Evolutionary conservation across 2,888 invertebrate genomes (phyloP), one percentile per base, ranked within the genome.

Genomic region (Leistus spinibarbis): DNA sequence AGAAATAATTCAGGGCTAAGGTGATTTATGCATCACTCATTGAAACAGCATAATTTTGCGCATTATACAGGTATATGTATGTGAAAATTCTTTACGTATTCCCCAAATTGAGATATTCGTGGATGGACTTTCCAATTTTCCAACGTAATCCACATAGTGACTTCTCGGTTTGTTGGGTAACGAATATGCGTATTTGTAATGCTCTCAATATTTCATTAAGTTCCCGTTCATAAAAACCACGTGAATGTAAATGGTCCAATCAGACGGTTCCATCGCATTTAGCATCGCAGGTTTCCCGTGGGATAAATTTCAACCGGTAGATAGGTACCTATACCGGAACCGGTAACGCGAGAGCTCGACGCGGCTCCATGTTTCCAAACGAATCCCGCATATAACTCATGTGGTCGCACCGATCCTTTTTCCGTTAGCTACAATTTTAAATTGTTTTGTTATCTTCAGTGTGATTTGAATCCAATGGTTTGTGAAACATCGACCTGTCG

Each of bases 401-500:
- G 16, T 20, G 60, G 22, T 60, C n/a, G 62, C 40, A 67, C 67
- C 40, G 53, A 67, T 54, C 54, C 54, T 67, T 67, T 53, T 67
- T 16, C 69, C 63, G 60, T 53, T 69, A 62, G 40, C 69, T n/a
- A n/a, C n/a, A n/a, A 17, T 70, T 70, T 70, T 70, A 70, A 70
- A 70, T 70, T 70, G 69, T 70, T 70, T 70, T 70, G 69, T 70
- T 70, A 70, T 70, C 69, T 70, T 70, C 67, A 22, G 69, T 63
- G 69, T 62, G 40, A 40, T 63, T 70, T 70, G 69, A 17, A 62
- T 70, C 69, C 69, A 70, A 70, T 70, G 69, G 69, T 22, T 40
- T 62, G 69, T 70, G 63, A 62, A 70, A 53, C 69, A 69, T 60
- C 57, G 69, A 66, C 40, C 53, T 13, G 53, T 17, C 53, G 66